phyloP scores from a whole-genome alignment of 1,140 invertebrate genomes.

The Pissodes strobi region DNA sequence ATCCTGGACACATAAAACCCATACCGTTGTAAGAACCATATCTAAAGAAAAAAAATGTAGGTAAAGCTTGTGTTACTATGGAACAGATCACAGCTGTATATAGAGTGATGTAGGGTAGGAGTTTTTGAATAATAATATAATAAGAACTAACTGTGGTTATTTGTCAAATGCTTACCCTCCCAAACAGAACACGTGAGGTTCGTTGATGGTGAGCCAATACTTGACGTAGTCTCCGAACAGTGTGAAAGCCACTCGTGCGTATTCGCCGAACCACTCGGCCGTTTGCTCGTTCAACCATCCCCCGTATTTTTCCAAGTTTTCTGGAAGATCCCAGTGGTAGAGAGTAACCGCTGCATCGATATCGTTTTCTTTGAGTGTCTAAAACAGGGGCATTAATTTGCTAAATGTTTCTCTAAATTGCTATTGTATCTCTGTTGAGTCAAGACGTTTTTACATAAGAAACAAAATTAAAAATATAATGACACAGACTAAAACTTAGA shows the following conservation, averaged over 20 bases:
- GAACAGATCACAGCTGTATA: too few species aligned
- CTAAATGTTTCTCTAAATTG: not conserved
- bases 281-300: constrained; percentile 46
- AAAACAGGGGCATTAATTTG: constrained; percentile 12
- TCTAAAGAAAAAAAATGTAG: too few species aligned
- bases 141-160: too few species aligned
- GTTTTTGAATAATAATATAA: too few species aligned
- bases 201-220: constrained; percentile 54
- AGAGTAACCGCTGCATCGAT: constrained; percentile 66
- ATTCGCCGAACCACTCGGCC: constrained; percentile 42
- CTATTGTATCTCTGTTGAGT: too few species aligned
- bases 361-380: constrained; percentile 51
- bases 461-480: not conserved
- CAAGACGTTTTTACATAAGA: too few species aligned
- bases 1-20: constrained; percentile 53
- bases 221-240: constrained; percentile 29
- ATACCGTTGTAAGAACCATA: constrained; percentile 8
- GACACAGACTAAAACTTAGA: not conserved
- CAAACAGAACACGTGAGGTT: constrained; percentile 23
- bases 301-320: constrained; percentile 47
- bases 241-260: constrained; percentile 48
- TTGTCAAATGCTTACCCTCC: constrained; percentile 53
- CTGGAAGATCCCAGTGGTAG: constrained; percentile 50
- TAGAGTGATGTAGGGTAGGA: too few species aligned
- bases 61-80: too few species aligned